A percentile compares a stretch with the other conserved stretches of the same genome.
phyloP scores from a whole-genome alignment of 1,140 invertebrate species.

The Pseudobourletiella spinata region DNA sequence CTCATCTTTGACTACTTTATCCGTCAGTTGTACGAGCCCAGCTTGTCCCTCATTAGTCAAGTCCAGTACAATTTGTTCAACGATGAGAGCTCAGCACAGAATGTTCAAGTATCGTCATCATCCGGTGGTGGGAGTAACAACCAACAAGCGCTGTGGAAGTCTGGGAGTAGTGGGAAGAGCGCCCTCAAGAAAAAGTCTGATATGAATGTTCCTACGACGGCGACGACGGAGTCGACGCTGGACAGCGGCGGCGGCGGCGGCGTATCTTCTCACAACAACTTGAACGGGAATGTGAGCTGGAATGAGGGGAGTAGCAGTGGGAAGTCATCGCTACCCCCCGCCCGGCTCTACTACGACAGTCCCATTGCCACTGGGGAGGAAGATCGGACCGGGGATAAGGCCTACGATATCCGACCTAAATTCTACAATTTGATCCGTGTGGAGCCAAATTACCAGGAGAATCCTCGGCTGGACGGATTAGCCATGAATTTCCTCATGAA shows the following conservation, averaged over 20 bases:
- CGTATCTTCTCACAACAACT: too few relatives aligned
- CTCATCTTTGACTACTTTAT: slow-evolving; percentile 91
- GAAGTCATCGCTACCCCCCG: slow-evolving; percentile 35
- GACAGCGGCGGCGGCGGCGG: background rate
- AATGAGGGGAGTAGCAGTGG: slow-evolving; percentile 14
- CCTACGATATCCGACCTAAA: slow-evolving; percentile 67
- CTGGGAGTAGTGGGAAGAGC: background rate
- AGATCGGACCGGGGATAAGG: slow-evolving; percentile 48
- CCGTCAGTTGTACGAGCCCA: slow-evolving; percentile 80
- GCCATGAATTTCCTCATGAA: slow-evolving; percentile 42
- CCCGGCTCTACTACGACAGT: slow-evolving; percentile 63
- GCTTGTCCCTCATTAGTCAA: slow-evolving; percentile 29
- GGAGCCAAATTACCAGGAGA: slow-evolving; percentile 68
- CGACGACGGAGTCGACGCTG: too few relatives aligned
- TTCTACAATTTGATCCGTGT: slow-evolving; percentile 72
- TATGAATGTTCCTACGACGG: background rate
- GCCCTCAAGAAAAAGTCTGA: background rate
- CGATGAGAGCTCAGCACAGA: slow-evolving; percentile 12
- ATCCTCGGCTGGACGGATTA: slow-evolving; percentile 73
- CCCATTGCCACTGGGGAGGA: slow-evolving; percentile 4
- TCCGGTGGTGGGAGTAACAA: background rate
- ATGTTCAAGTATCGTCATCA: background rate
- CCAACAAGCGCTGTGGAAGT: background rate
- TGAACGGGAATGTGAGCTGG: background rate
- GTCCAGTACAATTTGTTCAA: slow-evolving; percentile 36